Base-by-base conservation (phyloP, 2,888 invertebrate species). In the Leucophora obtusa region DNA sequence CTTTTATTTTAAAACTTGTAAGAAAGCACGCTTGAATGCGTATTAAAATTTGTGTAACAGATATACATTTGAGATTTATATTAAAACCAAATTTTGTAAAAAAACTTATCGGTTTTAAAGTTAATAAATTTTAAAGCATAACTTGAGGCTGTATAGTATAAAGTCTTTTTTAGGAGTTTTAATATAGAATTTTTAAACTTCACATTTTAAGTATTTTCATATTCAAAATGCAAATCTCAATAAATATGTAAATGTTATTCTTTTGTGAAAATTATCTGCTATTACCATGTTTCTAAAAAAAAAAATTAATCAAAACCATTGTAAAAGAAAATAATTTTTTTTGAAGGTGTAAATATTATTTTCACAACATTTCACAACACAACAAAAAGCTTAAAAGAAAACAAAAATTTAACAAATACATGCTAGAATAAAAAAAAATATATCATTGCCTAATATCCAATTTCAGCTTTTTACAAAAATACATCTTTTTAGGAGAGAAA, bases 231-330 rank as follows among this genome's bases (percentile, higher is more conserved):
- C 1, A 35, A 38, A 38, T 11, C n/a, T 47, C 6, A n/a, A 47
- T 47, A 15, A 15, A 47, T 47, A n/a, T 47, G n/a, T 47, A 47
- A 47, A 47, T 47, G n/a, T 47, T n/a, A 7, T 47, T n/a, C n/a
- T n/a, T 4, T 47, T 47, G 43, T 47, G 6, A 47, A 47, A 47
- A 47, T 47, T 14, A 47, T 47, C 43, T n/a, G 43, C 43, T n/a
- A 47, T 47, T n/a, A n/a, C n/a, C 43, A 47, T n/a, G 15, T 14
- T 14, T 43, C 14, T 43, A 10, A 43, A 43, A 47, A 50, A 35
- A 18, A 38, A 38, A 66, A 54, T 72, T n/a, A 56, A 72, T 58
- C 63, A 63, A 63, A 72, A 50, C 17, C 63, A 58, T 65, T 71
- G 63, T 17, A 47, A 11, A 54, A 58, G 56, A 35, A 63, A 63